Evolutionary conservation across 2,888 invertebrate species (phyloP).

Genomic region (Drosophila mercatorum): DNA sequence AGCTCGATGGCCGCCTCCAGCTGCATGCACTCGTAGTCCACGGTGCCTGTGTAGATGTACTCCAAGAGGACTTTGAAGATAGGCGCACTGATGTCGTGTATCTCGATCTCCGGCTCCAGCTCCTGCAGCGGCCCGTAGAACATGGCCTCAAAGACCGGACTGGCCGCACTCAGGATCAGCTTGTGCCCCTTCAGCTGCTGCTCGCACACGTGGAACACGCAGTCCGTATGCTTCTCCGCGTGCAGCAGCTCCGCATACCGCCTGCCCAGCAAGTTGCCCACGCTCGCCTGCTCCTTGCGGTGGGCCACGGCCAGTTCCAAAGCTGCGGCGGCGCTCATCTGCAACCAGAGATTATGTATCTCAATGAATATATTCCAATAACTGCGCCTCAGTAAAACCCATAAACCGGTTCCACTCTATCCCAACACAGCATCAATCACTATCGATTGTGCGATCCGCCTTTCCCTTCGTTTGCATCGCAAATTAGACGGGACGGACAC

Average conservation of each 20-base stretch:
- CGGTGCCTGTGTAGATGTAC: slow-evolving; percentile 82
- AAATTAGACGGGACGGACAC: slow-evolving; percentile 22
- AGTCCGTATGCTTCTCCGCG: slow-evolving; percentile 82
- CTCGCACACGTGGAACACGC: slow-evolving; percentile 81
- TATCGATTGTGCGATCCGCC: slow-evolving; percentile 22
- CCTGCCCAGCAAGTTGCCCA: slow-evolving; percentile 62
- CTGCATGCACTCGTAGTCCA: slow-evolving; percentile 73
- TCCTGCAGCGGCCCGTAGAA: slow-evolving; percentile 89
- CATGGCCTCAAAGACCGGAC: slow-evolving; percentile 96
- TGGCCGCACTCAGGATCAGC: slow-evolving; percentile 92
- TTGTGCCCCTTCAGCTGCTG: slow-evolving; percentile 90
- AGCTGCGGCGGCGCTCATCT: slow-evolving; percentile 54
- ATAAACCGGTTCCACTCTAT: slow-evolving; percentile 42
- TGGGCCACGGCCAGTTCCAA: slow-evolving; percentile 55
- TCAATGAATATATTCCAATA: not conserved
- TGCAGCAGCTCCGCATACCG: slow-evolving; percentile 81
- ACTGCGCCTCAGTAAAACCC: slow-evolving; percentile 19
- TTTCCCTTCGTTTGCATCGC: slow-evolving; percentile 48
- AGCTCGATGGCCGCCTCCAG: slow-evolving; percentile 83
- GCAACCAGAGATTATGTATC: slow-evolving; percentile 27
- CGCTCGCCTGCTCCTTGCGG: slow-evolving; percentile 55
- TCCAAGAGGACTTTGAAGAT: slow-evolving; percentile 84
- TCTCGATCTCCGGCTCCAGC: slow-evolving; percentile 86
- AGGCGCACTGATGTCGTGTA: slow-evolving; percentile 84
- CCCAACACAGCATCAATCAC: slow-evolving; percentile 35